These are phyloP conservation scores for Bilobella aurantiaca DNA, from an alignment of 1,140 invertebrate genomes.

Conservation along the genomic window DNA sequence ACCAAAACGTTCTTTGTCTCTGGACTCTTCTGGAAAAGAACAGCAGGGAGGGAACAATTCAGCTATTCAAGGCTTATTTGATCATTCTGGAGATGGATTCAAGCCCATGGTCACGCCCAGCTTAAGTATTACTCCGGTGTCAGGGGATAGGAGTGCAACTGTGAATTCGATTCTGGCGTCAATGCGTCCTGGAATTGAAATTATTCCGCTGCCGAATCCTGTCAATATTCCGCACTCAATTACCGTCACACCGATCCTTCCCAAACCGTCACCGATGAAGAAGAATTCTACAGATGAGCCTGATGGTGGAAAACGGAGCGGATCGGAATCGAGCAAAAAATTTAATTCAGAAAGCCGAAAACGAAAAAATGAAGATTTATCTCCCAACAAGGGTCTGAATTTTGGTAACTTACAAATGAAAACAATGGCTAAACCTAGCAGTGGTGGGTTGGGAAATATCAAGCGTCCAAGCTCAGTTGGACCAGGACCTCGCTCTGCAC, in stretches of 20 bases:
- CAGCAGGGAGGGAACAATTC: background rate
- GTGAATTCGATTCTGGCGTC: slow-evolving; percentile 52
- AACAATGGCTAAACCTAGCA: background rate
- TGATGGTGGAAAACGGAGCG: background rate
- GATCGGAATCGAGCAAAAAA: background rate
- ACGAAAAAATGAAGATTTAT: background rate
- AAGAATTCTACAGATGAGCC: background rate
- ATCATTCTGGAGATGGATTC: slow-evolving; percentile 1
- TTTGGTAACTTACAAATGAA: background rate
- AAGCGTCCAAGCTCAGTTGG: background rate
- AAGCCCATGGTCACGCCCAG: slow-evolving; percentile 51
- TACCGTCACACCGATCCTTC: slow-evolving; percentile 63
- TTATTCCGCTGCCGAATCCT: slow-evolving; percentile 59
- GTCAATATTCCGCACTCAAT: slow-evolving; percentile 61
- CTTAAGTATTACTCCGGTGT: slow-evolving; percentile 67
- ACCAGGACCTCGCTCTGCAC: background rate
- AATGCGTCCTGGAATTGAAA: slow-evolving; percentile 63
- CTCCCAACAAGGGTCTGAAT: background rate
- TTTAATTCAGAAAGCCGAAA: background rate
- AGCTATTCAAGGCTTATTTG: background rate
- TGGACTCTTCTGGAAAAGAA: slow-evolving; percentile 18
- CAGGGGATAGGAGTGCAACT: slow-evolving; percentile 41
- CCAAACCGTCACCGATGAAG: slow-evolving; percentile 37
- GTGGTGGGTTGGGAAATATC: background rate
- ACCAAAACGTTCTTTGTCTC: slow-evolving; percentile 29